Base-by-base conservation (phyloP, 2,797 vertebrate species). In the Gallinago stenura region DNA sequence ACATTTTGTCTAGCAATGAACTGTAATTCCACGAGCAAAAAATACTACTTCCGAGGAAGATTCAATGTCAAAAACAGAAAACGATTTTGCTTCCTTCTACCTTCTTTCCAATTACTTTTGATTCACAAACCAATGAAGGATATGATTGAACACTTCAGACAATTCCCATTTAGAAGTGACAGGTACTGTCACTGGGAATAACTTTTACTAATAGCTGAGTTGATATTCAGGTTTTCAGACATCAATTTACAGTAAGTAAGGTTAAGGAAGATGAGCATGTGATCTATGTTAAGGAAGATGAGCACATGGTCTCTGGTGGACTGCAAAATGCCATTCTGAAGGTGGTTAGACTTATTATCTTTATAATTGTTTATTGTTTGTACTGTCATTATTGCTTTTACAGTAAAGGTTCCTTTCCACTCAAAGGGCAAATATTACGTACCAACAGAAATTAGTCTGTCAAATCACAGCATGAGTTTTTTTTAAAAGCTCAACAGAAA, bases 401-500 rank as follows among this genome's bases (percentile, higher is more conserved):
- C 30, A 53, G 53, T 41, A 75, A 70, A 88, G 28, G 50, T 24
- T 92, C 81, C 66, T 87, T 70, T 78, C 46, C 37, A 56, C 45
- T 75, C 72, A 72, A 46, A 87, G 41, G 58, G 68, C 30, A 95
- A 91, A 72, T 62, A 80, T 31, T 83, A 62, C 4, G 6, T 37
- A 75, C 31, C 51, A 76, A 83, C 46, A 77, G 51, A 66, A 80
- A 91, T 61, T 51, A 71, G 68, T 35, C 75, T 85, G 54, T 70
- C 70, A 94, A 76, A 87, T 51, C 57, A 79, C 24, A 81, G 33
- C 5, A 14, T 0, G 3, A 86, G 21, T 25, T 64, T 75, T 89
- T 89, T 89, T 79, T 53, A 82, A 89, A 91, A 79, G 50, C 73
- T 87, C 61, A 82, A 77, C 73, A 53, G 53, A 91, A 71, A 84